phyloP scores from a whole-genome alignment of 2,888 invertebrate genomes.

The Eupithecia pulchellata region DNA sequence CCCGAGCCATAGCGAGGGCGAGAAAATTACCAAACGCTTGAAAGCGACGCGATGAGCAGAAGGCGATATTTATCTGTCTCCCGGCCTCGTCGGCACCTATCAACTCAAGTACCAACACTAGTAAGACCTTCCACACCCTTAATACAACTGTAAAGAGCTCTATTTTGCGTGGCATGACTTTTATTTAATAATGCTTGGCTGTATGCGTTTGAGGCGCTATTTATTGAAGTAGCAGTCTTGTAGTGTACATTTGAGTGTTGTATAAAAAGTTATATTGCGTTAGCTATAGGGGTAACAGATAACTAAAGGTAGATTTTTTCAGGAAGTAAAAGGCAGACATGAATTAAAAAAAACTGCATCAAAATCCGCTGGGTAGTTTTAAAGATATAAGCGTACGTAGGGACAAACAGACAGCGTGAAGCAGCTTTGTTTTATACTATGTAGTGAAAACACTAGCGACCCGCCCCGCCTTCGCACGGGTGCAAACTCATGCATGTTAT shows the following conservation, averaged over 20 bases:
- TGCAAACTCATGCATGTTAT: too few species aligned
- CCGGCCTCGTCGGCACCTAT: conserved; percentile 68
- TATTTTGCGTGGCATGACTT: conserved; percentile 38
- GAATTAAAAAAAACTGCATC: too few species aligned
- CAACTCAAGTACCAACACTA: conserved; percentile 50
- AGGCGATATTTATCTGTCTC: conserved; percentile 72
- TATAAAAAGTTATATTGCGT: conserved; percentile 3
- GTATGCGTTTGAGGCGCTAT: conserved; percentile 31
- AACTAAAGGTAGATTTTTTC: too few species aligned
- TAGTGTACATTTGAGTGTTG: conserved; percentile 3
- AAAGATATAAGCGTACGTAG: too few species aligned
- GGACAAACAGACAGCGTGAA: too few species aligned
- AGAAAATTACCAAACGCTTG: conserved; percentile 66
- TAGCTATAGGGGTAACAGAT: neutral
- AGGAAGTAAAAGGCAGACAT: too few species aligned
- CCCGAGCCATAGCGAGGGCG: conserved; percentile 47
- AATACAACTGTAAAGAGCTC: conserved; percentile 42
- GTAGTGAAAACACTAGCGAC: too few species aligned
- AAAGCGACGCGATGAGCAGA: conserved; percentile 69
- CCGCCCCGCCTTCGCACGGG: too few species aligned
- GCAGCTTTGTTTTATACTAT: too few species aligned
- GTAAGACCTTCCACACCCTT: conserved; percentile 26
- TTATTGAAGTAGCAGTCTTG: conserved; percentile 15
- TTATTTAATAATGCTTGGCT: conserved; percentile 14
- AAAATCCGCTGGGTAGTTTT: too few species aligned